phyloP scores from a whole-genome alignment of 2,888 invertebrate species.

The Adela reaumurella region DNA sequence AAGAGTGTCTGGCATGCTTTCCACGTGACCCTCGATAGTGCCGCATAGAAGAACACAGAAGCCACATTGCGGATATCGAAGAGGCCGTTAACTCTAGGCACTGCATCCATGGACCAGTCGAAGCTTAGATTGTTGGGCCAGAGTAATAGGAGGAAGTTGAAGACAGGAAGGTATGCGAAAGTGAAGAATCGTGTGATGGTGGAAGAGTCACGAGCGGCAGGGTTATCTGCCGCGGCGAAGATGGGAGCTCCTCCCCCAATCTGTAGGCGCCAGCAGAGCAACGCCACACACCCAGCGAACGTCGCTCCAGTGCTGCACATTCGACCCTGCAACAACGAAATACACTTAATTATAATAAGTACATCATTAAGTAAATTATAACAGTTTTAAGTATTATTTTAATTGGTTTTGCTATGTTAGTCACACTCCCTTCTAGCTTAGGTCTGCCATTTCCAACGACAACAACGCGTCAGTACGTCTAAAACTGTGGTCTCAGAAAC shows the following conservation, averaged over 20 bases:
- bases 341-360: too few relatives aligned
- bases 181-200: slow-evolving; percentile 81
- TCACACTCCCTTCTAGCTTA: too few relatives aligned
- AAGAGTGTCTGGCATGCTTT: slow-evolving; percentile 24
- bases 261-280: slow-evolving; percentile 73
- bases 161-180: slow-evolving; percentile 86
- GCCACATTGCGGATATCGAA: slow-evolving; percentile 77
- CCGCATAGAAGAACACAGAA: slow-evolving; percentile 70
- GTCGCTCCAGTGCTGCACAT: slow-evolving; percentile 68
- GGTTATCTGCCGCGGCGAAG: slow-evolving; percentile 95
- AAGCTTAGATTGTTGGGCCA: slow-evolving; percentile 89
- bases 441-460: too few relatives aligned
- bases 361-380: too few relatives aligned
- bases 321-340: slow-evolving; percentile 61
- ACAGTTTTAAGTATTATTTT: too few relatives aligned
- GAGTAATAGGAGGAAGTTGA: slow-evolving; percentile 83
- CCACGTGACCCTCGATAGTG: slow-evolving; percentile 41
- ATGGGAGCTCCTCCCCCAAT: slow-evolving; percentile 72
- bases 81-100: slow-evolving; percentile 77
- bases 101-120: slow-evolving; percentile 98
- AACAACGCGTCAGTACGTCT: too few relatives aligned
- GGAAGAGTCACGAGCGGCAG: slow-evolving; percentile 83
- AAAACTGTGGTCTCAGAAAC: too few relatives aligned
- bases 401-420: too few relatives aligned
- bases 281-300: slow-evolving; percentile 61